Evolutionary conservation across 2,797 vertebrate genomes (phyloP), one percentile per base, ranked within the genome.

Genomic region (Lateolabrax maculatus): DNA sequence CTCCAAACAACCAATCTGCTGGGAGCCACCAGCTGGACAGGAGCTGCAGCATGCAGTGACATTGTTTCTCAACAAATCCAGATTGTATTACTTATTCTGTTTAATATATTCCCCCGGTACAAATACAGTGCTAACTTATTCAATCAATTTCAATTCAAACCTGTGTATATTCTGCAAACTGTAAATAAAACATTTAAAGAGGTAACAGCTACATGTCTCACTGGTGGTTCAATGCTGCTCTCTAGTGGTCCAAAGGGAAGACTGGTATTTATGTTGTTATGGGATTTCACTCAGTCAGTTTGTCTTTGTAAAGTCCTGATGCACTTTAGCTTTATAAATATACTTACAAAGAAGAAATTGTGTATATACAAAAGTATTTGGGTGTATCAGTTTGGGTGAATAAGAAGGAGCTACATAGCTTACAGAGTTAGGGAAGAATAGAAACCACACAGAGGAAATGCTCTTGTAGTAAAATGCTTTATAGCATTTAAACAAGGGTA

Each of bases 201-300:
- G 25, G 2, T 11, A 21, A 21, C 37, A 41, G 21, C 39, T 67
- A 15, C 13, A 12, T 9, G n/a, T n/a, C 56, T 62, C 37, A 46
- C 53, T 55, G 21, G 49, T 78, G 67, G 80, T 51, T 10, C 13
- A 70, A 55, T 80, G 75, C 69, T 82, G 80, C 88, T 72, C 75
- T 60, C 93, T 89, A 66, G 81, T 90, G 92, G 79, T 63, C 1
- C 9, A 48, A n/a, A 49, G 6, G 16, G 2, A 23, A 3, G 41
- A 60, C 39, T 18, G 7, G 2, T 16, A 23, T 49, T 39, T 46
- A 9, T 43, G 25, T 21, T 39, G 23, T 52, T 61, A 1, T 6
- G 7, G 31, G 8, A 31, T 37, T n/a, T 43, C 4, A 16, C 13
- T n/a, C 31, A 48, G 10, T 39, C 23, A 18, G 5, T 2, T 48